phyloP scores from a whole-genome alignment of 2,113 vertebrate species.

The Anhinga anhinga region DNA sequence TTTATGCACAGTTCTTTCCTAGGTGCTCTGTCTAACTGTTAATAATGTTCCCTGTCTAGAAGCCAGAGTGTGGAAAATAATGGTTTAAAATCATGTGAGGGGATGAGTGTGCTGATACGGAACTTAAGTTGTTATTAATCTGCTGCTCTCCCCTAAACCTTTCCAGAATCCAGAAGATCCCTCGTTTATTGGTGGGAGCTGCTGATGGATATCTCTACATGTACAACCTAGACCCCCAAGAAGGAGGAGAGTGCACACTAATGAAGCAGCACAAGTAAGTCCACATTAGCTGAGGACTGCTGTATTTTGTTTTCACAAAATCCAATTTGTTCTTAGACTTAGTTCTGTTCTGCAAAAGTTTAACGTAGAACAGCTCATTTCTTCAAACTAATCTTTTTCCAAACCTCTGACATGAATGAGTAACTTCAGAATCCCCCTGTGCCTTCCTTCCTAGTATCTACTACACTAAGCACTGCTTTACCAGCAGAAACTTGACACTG shows the following conservation, averaged over 20 bases:
- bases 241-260: conserved; percentile 95
- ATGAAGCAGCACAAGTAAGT: conserved; percentile 98
- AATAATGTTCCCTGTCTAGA: not conserved
- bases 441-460: not conserved
- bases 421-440: not conserved
- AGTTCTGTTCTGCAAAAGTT: not conserved
- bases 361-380: not conserved
- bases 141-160: not conserved
- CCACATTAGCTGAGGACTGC: not conserved
- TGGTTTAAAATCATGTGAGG: not conserved
- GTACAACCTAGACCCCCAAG: conserved; percentile 97
- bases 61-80: not conserved
- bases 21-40: not conserved
- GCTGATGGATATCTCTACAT: conserved; percentile 96
- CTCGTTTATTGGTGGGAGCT: conserved; percentile 91
- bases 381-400: not conserved
- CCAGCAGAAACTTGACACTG: not conserved
- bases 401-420: not conserved
- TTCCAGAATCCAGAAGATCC: conserved; percentile 96
- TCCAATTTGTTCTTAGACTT: not conserved
- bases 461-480: not conserved
- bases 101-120: not conserved
- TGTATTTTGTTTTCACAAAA: not conserved
- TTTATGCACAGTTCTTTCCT: not conserved
- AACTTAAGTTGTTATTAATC: not conserved